Percentiles rank a stretch among this genome's conserved stretches.
phyloP scores from a whole-genome alignment of 2,888 invertebrate genomes.

The Nemoura dubitans region DNA sequence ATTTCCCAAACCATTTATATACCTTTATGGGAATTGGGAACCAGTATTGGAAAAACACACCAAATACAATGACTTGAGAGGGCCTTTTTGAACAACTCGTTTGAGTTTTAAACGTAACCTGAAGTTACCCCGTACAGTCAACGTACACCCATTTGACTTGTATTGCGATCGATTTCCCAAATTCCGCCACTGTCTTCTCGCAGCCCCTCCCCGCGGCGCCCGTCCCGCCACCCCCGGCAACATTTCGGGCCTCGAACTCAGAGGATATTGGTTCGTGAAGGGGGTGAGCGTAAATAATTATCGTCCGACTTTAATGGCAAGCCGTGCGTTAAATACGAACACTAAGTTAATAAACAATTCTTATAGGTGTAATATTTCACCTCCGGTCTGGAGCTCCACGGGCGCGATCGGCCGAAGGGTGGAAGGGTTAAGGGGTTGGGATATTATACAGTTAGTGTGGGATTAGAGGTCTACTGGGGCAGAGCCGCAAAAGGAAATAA shows the following conservation, averaged over 20 bases:
- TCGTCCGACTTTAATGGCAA: constrained; percentile 24
- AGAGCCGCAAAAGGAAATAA: no score
- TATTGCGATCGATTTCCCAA: no score
- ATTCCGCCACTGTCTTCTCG: neutral
- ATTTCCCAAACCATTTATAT: no score
- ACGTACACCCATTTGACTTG: no score
- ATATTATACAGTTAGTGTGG: neutral
- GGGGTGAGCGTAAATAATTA: constrained; percentile 19
- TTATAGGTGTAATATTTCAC: constrained; percentile 32
- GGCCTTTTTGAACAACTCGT: no score
- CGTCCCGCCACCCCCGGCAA: neutral
- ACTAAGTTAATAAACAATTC: constrained; percentile 38
- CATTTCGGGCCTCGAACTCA: neutral
- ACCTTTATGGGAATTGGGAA: no score
- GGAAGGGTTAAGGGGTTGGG: neutral
- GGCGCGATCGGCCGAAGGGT: neutral
- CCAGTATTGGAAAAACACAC: no score
- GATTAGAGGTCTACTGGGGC: neutral
- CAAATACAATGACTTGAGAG: no score
- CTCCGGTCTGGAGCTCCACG: neutral
- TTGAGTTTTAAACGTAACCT: no score
- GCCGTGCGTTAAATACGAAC: constrained; percentile 25
- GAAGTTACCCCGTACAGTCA: no score
- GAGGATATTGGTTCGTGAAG: constrained; percentile 8
- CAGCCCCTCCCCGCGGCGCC: neutral